phyloP scores from a whole-genome alignment of 2,888 invertebrate species.

The Aleiodes alternator region DNA sequence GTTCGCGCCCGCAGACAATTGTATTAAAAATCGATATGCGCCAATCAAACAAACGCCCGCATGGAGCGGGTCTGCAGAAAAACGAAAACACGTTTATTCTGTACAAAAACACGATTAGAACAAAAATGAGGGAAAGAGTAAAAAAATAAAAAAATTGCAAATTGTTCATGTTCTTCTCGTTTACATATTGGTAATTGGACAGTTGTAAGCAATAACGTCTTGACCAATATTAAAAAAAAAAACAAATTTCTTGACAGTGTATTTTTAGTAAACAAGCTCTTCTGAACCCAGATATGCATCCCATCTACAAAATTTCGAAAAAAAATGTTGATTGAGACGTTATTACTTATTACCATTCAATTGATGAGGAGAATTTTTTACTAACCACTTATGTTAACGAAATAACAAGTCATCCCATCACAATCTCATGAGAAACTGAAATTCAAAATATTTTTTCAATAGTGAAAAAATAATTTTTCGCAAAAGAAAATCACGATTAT shows the following conservation, averaged over 20 bases:
- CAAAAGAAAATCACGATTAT: no score
- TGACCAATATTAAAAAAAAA: no score
- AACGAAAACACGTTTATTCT: background rate
- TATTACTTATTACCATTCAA: no score
- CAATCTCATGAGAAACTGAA: constrained; percentile 47
- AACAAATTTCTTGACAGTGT: no score
- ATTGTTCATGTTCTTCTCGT: no score
- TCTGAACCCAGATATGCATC: background rate
- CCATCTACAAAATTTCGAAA: no score
- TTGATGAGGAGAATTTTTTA: constrained; percentile 41
- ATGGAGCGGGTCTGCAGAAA: constrained; percentile 4
- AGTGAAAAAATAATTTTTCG: no score
- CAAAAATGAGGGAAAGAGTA: background rate
- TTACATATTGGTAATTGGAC: no score
- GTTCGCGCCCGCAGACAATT: constrained; percentile 23
- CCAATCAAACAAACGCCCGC: constrained; percentile 38
- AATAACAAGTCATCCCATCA: constrained; percentile 66
- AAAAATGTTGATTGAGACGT: no score
- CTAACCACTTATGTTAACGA: constrained; percentile 66
- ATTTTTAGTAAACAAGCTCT: no score
- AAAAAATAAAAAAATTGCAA: background rate
- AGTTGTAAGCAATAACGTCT: no score
- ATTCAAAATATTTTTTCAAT: background rate
- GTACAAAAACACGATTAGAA: background rate
- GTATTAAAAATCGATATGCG: constrained; percentile 41